Base-by-base conservation (phyloP, 2,797 vertebrate genomes). In the Brotogeris chrysoptera region DNA sequence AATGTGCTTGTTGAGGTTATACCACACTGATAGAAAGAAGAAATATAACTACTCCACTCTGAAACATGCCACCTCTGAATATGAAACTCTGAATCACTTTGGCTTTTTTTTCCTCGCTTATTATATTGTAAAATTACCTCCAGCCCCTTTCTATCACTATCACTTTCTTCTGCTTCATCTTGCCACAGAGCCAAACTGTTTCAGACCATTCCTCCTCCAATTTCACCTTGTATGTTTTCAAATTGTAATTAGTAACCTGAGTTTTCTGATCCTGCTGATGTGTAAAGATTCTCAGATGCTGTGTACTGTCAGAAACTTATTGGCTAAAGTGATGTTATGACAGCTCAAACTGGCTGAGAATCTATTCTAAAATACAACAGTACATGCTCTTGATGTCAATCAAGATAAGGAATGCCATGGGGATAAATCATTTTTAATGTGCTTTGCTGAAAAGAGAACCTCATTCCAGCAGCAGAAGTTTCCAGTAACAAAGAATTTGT, bases 11-110 rank as follows among this genome's bases (percentile, higher is more conserved):
- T 46, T 92, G 47, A 87, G 47, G 80, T 92, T 68, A 68, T 70
- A 39, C 34, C 65, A 78, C 64, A 53, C 41, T 57, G 64, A 94
- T 64, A 73, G 83, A 92, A 91, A 93, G 84, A 92, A 87, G 74
- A 95, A 92, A 82, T 91, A 92, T 71, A 93, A 82, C 88, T 60
- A 38, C 5, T 3, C 16, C 7, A 6, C 47, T 93, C 64, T 85
- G 80, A 93, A 86, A 80, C 44, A 46, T 52, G 13, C 17, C 74
- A 92, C 57, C 38, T 82, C 52, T 82, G 66, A 87, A 87, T 47
- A 84, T 52, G 74, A 94, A 93, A 81, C 24, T 71, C 59, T 72
- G 70, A 82, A 85, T 49, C 57, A 79, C 24, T 64, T 28, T 39
- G 41, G 60, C 32, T 4, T 82, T 80, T 89, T 86, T 80, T 74